Evolutionary conservation across 1,140 invertebrate genomes (phyloP).

Genomic region (Diabrotica virgifera): DNA sequence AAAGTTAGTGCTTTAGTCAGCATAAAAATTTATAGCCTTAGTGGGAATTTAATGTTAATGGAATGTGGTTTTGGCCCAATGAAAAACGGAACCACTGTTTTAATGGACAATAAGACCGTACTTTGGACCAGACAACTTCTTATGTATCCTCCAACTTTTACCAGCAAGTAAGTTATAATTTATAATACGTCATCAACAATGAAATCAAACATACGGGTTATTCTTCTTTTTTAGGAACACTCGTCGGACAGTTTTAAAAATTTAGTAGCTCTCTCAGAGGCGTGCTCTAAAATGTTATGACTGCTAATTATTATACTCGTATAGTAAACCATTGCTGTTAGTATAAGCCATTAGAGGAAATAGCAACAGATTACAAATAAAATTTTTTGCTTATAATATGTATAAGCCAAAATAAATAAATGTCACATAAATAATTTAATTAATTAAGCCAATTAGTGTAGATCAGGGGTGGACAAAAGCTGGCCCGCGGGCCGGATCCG

Average conservation of each 20-base stretch:
- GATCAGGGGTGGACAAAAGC: no score
- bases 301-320: no score
- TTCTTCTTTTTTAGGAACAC: neutral
- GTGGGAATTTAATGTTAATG: conserved; percentile 41
- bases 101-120: conserved; percentile 45
- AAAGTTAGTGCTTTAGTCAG: conserved; percentile 26
- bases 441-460: no score
- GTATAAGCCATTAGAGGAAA: no score
- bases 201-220: conserved; percentile 38
- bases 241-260: neutral
- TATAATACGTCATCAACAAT: conserved; percentile 39
- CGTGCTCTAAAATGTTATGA: no score
- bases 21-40: conserved; percentile 39
- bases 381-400: no score
- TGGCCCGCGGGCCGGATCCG: no score
- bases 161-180: conserved; percentile 40
- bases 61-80: conserved; percentile 39
- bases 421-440: no score
- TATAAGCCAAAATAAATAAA: no score
- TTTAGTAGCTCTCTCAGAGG: neutral
- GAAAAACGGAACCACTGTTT: conserved; percentile 44
- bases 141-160: conserved; percentile 28
- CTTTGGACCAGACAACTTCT: conserved; percentile 43
- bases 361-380: no score
- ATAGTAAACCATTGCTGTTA: no score